Conservation (phyloP, 35 echinoderm and acorn worm genomes). For the Apostichopus californicus region DNA sequence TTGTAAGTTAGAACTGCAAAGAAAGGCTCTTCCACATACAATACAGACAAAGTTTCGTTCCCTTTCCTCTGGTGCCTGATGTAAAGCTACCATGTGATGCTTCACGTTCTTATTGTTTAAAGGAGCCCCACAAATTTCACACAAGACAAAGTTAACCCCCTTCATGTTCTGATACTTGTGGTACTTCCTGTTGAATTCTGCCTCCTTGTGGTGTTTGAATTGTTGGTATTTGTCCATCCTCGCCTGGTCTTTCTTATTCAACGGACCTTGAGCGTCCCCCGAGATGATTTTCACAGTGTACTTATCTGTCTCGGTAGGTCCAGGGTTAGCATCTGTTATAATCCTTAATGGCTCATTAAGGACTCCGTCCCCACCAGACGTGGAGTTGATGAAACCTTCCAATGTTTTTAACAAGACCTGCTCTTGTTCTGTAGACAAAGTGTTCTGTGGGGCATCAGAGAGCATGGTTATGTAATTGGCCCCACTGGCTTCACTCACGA, state of each 20-base stretch:
- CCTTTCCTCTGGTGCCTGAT: slow-evolving; percentile 20
- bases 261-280: slow-evolving; percentile 28
- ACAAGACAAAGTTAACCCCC: slow-evolving; percentile 31
- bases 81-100: slow-evolving; percentile 37
- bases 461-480: slow-evolving; percentile 38
- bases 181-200: slow-evolving; percentile 36
- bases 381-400: slow-evolving; percentile 20
- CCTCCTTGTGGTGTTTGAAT: slow-evolving; percentile 27
- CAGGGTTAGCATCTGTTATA: slow-evolving; percentile 1
- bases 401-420: slow-evolving; percentile 17
- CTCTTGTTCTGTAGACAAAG: slow-evolving; percentile 35
- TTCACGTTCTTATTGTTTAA: slow-evolving; percentile 41
- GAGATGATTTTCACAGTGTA: background rate
- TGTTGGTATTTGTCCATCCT: slow-evolving; percentile 33
- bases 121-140: slow-evolving; percentile 42
- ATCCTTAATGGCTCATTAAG: slow-evolving; percentile 2
- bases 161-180: slow-evolving; percentile 40
- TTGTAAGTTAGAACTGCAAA: background rate
- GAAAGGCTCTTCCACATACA: slow-evolving; percentile 25
- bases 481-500: slow-evolving; percentile 7
- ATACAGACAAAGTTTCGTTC: background rate
- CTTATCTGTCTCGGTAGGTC: background rate
- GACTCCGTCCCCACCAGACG: background rate
- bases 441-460: background rate
- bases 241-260: slow-evolving; percentile 33